Evolutionary conservation across 2,888 invertebrate species (phyloP), one percentile per base, ranked within the genome.

Genomic region (Seira musarum): DNA sequence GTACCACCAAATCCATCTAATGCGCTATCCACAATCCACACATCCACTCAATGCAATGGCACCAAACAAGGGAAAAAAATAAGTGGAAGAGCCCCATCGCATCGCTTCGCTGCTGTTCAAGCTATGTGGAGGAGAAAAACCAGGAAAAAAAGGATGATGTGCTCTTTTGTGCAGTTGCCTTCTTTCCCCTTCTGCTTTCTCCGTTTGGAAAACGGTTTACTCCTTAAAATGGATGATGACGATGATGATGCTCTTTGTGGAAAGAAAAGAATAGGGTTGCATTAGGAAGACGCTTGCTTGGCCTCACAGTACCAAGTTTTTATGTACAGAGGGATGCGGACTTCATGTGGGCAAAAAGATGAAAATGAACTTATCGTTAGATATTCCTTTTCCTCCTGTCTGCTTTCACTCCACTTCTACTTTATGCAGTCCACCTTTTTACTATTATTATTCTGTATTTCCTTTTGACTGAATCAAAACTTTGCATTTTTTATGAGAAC

Each of bases 11-110:
- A 53, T 53, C 53, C 53, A n/a, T n/a, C 53, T 53, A 53, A 53
- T 53, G 53, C 53, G 53, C 53, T 53, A 53, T 53, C 53, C 53
- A n/a, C 53, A 53, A 53, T 53, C 53, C 53, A 53, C 53, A 53
- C 30, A 30, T 53, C 15, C 53, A 17, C 53, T 53, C 53, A 53
- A 53, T 53, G 53, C 53, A 53, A 40, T 8, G 6, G 40, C 40
- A 40, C 40, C 6, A 40, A 40, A n/a, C n/a, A n/a, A n/a, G 6
- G 40, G 40, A 40, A 6, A 40, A 13, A 40, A 13, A 8, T 6
- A 40, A 13, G 40, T 15, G 17, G 53, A 53, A 53, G 53, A 53
- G 53, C 30, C 30, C 30, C 30, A 30, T 30, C 8, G 17, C 53
- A n/a, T 17, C 53, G 53, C 30, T 30, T n/a, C 53, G 17, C 15